A percentile compares a stretch with the other conserved stretches of the same genome.
Conservation (phyloP, 1,140 invertebrate species). For the Microplitis demolitor region DNA sequence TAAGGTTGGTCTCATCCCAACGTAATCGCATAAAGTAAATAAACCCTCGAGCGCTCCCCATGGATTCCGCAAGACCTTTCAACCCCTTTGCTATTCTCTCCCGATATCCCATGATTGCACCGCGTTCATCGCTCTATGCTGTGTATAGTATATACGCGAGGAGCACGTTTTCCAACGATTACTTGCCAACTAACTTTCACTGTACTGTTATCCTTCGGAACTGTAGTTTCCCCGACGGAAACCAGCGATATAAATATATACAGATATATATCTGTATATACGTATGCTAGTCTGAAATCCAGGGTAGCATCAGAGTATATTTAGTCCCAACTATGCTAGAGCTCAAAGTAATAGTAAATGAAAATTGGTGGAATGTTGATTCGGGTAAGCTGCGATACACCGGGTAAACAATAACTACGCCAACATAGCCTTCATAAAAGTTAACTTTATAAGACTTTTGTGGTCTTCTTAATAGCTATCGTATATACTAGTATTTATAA, state of each 20-base stretch:
- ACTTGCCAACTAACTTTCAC: slow-evolving; percentile 41
- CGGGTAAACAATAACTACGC: not conserved
- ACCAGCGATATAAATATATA: not conserved
- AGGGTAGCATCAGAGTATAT: not conserved
- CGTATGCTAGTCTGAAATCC: not conserved
- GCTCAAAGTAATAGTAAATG: not conserved
- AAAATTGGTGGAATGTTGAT: slow-evolving; percentile 30
- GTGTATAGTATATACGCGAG: too few species aligned
- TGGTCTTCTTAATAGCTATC: too few species aligned
- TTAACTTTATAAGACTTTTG: too few species aligned
- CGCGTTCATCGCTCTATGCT: not conserved
- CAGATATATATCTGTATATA: not conserved
- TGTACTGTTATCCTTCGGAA: slow-evolving; percentile 38
- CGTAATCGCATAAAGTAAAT: slow-evolving; percentile 5
- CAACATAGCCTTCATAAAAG: not conserved
- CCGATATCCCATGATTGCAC: slow-evolving; percentile 1
- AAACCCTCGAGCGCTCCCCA: not conserved
- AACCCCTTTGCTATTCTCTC: not conserved
- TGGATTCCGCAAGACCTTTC: not conserved
- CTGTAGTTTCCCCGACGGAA: not conserved
- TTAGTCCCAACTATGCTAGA: not conserved
- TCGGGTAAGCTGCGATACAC: not conserved
- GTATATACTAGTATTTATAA: too few species aligned
- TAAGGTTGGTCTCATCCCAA: not conserved
- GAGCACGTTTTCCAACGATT: slow-evolving; percentile 4